Percentiles rank a stretch among this genome's conserved stretches.
phyloP scores from a whole-genome alignment of 2,113 vertebrate genomes.

The Enhydra lutris region DNA sequence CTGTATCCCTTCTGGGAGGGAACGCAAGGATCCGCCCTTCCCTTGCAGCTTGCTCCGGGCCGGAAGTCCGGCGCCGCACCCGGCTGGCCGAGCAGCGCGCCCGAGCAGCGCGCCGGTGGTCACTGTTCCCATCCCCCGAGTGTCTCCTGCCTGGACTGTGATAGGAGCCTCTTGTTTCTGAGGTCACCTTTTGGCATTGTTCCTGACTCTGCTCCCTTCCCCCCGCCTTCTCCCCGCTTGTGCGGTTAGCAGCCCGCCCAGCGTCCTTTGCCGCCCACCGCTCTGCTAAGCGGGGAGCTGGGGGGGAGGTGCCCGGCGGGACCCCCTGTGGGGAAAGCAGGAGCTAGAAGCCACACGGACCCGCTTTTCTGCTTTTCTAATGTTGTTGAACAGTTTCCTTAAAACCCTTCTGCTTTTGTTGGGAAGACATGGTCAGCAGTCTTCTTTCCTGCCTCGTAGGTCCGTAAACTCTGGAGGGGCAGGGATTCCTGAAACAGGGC shows the following conservation, averaged over 20 bases:
- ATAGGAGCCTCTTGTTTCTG: neutral
- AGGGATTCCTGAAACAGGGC: neutral
- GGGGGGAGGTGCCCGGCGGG: neutral
- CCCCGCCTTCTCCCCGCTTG: fast-evolving
- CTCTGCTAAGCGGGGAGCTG: neutral
- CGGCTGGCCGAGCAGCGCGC: neutral
- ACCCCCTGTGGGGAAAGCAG: neutral
- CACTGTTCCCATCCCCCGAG: fast-evolving
- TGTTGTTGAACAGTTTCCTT: neutral
- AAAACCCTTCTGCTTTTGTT: neutral
- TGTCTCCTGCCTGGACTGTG: neutral
- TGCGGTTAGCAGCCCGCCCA: neutral
- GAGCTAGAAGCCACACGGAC: neutral
- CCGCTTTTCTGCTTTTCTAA: neutral
- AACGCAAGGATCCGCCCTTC: neutral
- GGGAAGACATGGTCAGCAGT: neutral
- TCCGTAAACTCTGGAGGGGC: fast-evolving
- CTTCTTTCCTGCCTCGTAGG: no score
- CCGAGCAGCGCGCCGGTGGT: no score
- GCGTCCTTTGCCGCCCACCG: neutral
- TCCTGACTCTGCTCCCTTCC: neutral
- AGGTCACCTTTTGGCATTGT: neutral
- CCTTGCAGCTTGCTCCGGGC: neutral
- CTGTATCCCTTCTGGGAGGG: neutral
- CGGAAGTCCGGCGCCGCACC: fast-evolving